Conservation (phyloP, 92 coral and sea anemone genomes). For the Umimayanthus chanpuru region DNA sequence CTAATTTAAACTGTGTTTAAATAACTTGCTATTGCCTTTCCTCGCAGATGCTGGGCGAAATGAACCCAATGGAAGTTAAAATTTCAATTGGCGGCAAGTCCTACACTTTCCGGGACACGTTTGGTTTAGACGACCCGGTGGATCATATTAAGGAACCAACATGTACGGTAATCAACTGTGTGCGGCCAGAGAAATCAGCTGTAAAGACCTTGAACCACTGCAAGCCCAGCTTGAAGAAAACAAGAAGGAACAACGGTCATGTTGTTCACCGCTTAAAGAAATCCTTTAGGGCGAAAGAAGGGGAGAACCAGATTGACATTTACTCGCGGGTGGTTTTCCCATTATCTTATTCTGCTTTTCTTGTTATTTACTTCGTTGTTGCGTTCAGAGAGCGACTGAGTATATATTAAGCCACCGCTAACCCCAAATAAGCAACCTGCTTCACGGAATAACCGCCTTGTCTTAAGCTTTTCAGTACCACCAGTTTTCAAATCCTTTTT, state of each 20-base stretch:
- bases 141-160: conserved; percentile 26
- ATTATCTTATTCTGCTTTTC: conserved; percentile 64
- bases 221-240: conserved; percentile 58
- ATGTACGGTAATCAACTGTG: conserved; percentile 57
- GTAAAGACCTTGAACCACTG: conserved; percentile 74
- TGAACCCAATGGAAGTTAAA: conserved; percentile 70
- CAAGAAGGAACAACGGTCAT: conserved; percentile 15
- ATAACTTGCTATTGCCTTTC: neutral
- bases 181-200: conserved; percentile 44
- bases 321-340: conserved; percentile 75
- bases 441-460: too few species aligned
- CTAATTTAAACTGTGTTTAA: neutral
- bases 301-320: conserved; percentile 78
- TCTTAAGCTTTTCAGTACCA: too few species aligned
- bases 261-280: conserved; percentile 58
- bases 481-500: too few species aligned
- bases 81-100: conserved; percentile 80
- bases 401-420: neutral
- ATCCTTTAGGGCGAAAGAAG: conserved; percentile 49
- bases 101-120: conserved; percentile 71
- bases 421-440: too few species aligned
- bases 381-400: neutral
- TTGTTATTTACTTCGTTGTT: conserved; percentile 57
- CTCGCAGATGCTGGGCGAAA: conserved; percentile 44
- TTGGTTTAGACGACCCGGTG: conserved; percentile 44